Percentiles rank a stretch among this genome's conserved stretches.
Conservation (phyloP, 2,797 vertebrate genomes). For the Danio jaintianensis region DNA sequence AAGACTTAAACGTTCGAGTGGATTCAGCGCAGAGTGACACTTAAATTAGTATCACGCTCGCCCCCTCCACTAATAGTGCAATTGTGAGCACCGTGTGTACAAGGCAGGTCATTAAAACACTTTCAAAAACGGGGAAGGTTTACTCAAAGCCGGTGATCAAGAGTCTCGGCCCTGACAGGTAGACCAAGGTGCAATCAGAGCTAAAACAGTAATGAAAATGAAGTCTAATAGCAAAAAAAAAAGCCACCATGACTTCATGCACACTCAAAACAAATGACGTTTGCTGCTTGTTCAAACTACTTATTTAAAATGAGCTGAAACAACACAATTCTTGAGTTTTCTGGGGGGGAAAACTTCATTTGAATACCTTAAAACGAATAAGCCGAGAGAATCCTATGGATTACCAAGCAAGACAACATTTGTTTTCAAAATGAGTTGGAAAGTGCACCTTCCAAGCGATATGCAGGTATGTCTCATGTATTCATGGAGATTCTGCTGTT, state of each 20-base stretch:
- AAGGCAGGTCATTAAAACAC: conserved; percentile 71
- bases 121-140: conserved; percentile 65
- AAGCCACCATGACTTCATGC: conserved; percentile 23
- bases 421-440: too few species aligned
- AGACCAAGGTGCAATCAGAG: conserved; percentile 57
- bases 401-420: too few species aligned
- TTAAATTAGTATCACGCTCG: conserved; percentile 69
- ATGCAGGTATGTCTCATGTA: too few species aligned
- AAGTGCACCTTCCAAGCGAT: too few species aligned
- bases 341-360: too few species aligned
- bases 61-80: conserved; percentile 61
- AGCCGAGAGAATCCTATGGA: too few species aligned
- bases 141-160: conserved; percentile 68
- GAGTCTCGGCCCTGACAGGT: conserved; percentile 60
- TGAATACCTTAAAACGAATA: too few species aligned
- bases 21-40: conserved; percentile 67
- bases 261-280: too few species aligned
- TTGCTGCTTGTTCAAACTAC: too few species aligned
- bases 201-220: conserved; percentile 57
- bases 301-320: too few species aligned
- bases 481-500: too few species aligned
- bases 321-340: too few species aligned
- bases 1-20: conserved; percentile 28
- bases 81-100: conserved; percentile 59
- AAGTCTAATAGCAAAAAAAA: conserved; percentile 62